Evolutionary conservation across 1,140 invertebrate genomes (phyloP).

Genomic region (Sinella curviseta): DNA sequence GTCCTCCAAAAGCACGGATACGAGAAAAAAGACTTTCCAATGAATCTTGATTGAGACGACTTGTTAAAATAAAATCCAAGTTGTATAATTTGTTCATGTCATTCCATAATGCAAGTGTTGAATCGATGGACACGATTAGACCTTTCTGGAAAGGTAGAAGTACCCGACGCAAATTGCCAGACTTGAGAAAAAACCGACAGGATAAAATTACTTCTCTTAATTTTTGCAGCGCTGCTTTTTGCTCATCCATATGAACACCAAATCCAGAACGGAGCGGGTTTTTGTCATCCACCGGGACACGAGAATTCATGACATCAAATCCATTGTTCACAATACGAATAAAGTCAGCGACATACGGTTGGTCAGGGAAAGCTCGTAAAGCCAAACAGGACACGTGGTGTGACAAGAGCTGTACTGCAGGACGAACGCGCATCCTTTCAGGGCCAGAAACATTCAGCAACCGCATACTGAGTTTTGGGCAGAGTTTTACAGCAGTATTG

Average conservation of each 20-base stretch:
- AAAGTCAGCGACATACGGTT: not conserved
- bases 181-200: not conserved
- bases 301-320: not conserved
- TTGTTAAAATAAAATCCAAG: no score
- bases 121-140: no score
- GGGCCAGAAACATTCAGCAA: not conserved
- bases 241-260: not conserved
- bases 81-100: no score
- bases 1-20: no score
- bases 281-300: not conserved
- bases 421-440: constrained; percentile 31
- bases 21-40: no score
- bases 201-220: not conserved
- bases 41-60: no score
- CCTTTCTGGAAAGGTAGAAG: no score
- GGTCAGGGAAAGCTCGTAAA: not conserved
- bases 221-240: not conserved
- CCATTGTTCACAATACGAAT: not conserved
- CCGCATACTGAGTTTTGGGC: no score
- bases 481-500: no score
- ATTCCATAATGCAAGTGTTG: no score
- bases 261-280: not conserved
- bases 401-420: not conserved
- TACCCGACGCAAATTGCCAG: no score
- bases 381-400: not conserved